Evolutionary conservation across 2,113 vertebrate genomes (phyloP).

Genomic region (Sakesphorus luctuosus): DNA sequence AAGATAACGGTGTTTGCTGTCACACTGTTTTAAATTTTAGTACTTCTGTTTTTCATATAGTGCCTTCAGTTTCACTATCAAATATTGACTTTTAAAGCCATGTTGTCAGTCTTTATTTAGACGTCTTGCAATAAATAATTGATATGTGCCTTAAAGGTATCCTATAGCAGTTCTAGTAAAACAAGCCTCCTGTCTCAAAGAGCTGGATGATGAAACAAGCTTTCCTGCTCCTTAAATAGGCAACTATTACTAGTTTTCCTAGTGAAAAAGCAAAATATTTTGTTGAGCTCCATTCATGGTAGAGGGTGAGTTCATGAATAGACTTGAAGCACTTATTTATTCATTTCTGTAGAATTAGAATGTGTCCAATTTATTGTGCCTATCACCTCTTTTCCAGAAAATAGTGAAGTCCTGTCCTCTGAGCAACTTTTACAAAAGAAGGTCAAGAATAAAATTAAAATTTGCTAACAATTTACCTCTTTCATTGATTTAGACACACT

Average conservation of each 20-base stretch:
- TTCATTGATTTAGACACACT: background rate
- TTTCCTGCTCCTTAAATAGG: background rate
- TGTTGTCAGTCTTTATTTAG: constrained; percentile 36
- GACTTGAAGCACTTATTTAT: background rate
- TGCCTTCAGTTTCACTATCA: background rate
- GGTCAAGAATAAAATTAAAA: background rate
- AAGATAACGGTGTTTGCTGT: background rate
- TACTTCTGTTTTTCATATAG: background rate
- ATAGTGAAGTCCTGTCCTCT: background rate
- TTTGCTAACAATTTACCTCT: background rate
- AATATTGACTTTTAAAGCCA: constrained; percentile 22
- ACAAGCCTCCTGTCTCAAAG: background rate
- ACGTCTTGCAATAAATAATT: constrained; percentile 41
- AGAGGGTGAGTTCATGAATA: background rate
- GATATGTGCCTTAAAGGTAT: constrained; percentile 46
- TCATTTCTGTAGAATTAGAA: background rate
- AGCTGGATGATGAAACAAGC: constrained; percentile 18
- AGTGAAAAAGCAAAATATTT: background rate
- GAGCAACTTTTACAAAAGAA: background rate
- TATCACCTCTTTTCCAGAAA: background rate
- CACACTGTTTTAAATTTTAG: background rate
- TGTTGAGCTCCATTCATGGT: background rate
- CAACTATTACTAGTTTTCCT: background rate
- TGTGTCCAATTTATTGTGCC: background rate
- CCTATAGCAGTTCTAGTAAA: background rate